Base-by-base conservation (phyloP, 2,888 invertebrate genomes). In the Acutogordius australiensis region DNA sequence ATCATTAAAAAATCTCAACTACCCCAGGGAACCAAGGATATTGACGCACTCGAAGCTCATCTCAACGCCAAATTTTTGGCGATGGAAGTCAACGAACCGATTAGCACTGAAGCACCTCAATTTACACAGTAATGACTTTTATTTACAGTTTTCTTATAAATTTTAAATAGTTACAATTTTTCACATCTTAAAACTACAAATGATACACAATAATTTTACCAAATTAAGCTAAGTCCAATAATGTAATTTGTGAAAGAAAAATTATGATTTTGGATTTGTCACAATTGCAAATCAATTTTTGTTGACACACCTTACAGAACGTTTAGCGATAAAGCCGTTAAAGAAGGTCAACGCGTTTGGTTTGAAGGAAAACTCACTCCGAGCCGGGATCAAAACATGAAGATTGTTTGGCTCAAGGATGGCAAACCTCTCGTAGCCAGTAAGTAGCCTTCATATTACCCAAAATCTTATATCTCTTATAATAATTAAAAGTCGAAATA, bases 351-450 rank as follows among this genome's bases (percentile, higher is more conserved):
- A 8, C 8, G 51, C 4, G 51, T 51, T 23, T 18, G 26, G 4
- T 26, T 51, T 51, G 51, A 51, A 26, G 8, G 51, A 8, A 51
- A 23, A 51, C 27, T 51, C 8, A 8, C 8, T 18, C 51, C 51
- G 18, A 26, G 13, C 23, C 21, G 51, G 8, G 51, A 51, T 26
- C 21, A 4, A 8, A 51, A 13, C 18, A 51, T 51, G 51, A 8
- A 8, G 4, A 26, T 51, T 51, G 51, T 23, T 51, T 51, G 51
- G 51, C 51, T 51, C 27, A 51, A 51, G 23, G 23, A 51, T 51
- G 51, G 51, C 8, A 8, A 18, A 51, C 18, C 51, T 23, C 21
- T 51, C 27, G 26, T 26, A 51, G 27, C 27, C 4, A 26, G 51
- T 51, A 51, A 8, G 8, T n/a, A n/a, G n/a, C n/a, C n/a, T n/a